phyloP scores from a whole-genome alignment of 1,140 invertebrate species.

The Goniozus legneri region DNA sequence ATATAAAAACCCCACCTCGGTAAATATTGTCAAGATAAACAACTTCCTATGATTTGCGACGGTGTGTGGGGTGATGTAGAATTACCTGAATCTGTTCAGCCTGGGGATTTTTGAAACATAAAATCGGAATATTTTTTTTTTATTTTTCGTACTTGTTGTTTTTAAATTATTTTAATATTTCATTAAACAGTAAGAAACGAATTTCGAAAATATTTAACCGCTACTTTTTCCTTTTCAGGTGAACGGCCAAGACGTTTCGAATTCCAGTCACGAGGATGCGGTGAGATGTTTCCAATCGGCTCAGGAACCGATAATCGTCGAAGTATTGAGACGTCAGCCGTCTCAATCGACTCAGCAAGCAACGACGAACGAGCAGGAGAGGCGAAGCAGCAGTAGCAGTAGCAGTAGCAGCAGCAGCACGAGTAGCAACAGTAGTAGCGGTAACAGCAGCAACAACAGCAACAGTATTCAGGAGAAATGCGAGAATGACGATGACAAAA shows the following conservation, averaged over 20 bases:
- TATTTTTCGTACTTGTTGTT: no score
- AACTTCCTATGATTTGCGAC: no score
- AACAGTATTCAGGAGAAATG: slow-evolving; percentile 10
- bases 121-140: no score
- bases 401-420: slow-evolving; percentile 7
- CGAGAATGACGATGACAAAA: slow-evolving; percentile 12
- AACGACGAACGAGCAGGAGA: slow-evolving; percentile 27
- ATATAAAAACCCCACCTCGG: no score
- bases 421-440: slow-evolving; percentile 9
- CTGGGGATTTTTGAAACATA: no score
- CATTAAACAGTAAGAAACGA: no score
- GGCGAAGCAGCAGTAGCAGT: slow-evolving; percentile 16
- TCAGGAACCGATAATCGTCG: slow-evolving; percentile 69
- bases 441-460: slow-evolving; percentile 7
- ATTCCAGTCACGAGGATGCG: slow-evolving; percentile 67
- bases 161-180: no score
- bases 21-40: no score
- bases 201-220: no score
- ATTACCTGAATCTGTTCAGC: not conserved
- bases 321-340: slow-evolving; percentile 60
- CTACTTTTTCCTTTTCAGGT: slow-evolving; percentile 53
- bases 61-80: no score
- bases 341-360: slow-evolving; percentile 19
- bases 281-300: slow-evolving; percentile 68
- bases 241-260: slow-evolving; percentile 70